Percentiles rank a stretch among this genome's conserved stretches.
Evolutionary conservation across 2,888 invertebrate species (phyloP).

Genomic region (Drosophila nr. perissopoda): DNA sequence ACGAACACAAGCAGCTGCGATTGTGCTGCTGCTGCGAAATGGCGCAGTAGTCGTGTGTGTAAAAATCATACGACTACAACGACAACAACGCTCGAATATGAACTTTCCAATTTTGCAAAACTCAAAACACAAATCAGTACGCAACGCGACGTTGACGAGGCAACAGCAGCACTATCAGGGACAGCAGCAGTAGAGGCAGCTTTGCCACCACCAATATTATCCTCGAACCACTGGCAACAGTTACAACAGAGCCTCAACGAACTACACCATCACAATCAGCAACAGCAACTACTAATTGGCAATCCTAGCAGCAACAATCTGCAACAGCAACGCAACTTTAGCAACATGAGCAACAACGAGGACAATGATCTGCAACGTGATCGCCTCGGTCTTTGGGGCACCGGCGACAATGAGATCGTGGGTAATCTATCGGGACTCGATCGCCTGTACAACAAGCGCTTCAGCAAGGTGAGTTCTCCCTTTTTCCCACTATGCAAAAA

Average conservation of each 20-base stretch:
- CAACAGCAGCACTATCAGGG: conserved; percentile 44
- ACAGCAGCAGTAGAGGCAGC: conserved; percentile 21
- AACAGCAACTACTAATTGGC: conserved; percentile 21
- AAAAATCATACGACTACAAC: conserved; percentile 84
- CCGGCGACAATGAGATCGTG: conserved; percentile 80
- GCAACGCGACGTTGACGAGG: conserved; percentile 77
- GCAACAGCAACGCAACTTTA: conserved; percentile 59
- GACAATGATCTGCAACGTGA: conserved; percentile 69
- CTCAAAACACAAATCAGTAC: conserved; percentile 83
- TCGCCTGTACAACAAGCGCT: conserved; percentile 81
- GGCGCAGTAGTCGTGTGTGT: conserved; percentile 78
- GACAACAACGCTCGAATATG: conserved; percentile 83
- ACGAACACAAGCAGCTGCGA: conserved; percentile 31
- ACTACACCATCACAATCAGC: conserved; percentile 50
- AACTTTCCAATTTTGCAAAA: conserved; percentile 83
- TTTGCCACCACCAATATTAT: conserved; percentile 57
- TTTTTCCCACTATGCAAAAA: conserved; percentile 1
- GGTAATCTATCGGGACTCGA: conserved; percentile 82
- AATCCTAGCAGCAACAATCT: conserved; percentile 26
- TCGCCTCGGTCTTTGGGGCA: conserved; percentile 82
- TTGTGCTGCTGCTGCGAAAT: conserved; percentile 49
- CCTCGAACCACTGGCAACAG: conserved; percentile 62
- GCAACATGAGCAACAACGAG: conserved; percentile 32
- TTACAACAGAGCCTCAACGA: conserved; percentile 59
- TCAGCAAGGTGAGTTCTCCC: conserved; percentile 82